Conservation (phyloP, 2,888 invertebrate species). For the Molanna angustata region DNA sequence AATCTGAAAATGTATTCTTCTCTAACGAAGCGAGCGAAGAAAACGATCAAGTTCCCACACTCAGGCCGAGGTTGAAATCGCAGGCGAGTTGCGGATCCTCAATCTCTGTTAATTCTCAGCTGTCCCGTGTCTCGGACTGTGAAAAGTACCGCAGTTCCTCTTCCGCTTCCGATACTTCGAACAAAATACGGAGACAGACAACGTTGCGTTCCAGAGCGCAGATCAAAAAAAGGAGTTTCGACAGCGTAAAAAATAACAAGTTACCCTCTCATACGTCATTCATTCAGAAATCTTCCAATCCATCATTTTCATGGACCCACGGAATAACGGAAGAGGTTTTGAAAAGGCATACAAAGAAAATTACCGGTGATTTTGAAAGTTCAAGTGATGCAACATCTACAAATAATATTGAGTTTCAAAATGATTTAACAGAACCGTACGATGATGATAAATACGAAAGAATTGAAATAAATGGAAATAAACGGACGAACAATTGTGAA, state of each 20-base stretch:
- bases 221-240: not conserved
- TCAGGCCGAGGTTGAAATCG: no score
- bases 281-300: not conserved
- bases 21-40: no score
- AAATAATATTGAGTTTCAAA: not conserved
- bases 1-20: no score
- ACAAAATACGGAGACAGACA: not conserved
- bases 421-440: not conserved
- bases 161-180: constrained; percentile 31
- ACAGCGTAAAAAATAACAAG: not conserved
- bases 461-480: not conserved
- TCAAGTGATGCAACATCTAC: not conserved
- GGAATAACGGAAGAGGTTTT: not conserved
- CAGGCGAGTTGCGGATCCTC: no score
- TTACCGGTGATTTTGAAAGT: not conserved
- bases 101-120: constrained; percentile 53
- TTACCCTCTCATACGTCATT: not conserved
- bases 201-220: not conserved
- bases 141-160: constrained; percentile 36
- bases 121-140: constrained; percentile 49
- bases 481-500: no score
- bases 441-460: not conserved
- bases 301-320: constrained; percentile 1
- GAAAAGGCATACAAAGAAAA: not conserved
- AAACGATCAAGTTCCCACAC: no score